Evolutionary conservation across 1,140 invertebrate genomes (phyloP), one percentile per base, ranked within the genome.

Genomic region (Eurosta solidaginis): DNA sequence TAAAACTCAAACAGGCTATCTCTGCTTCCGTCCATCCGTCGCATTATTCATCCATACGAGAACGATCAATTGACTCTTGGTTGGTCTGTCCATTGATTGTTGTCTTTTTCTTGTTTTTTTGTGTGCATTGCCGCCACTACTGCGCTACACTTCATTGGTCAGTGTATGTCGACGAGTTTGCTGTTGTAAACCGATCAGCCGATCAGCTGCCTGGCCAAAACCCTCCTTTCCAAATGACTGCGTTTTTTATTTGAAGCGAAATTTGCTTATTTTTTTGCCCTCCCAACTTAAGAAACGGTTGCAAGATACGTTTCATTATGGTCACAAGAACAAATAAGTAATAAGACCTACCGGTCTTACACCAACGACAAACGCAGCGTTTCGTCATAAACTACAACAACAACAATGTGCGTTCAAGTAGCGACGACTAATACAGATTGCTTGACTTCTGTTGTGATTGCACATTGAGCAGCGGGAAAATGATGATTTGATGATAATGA

Each of bases 311-410:
- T 54, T 76, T 76, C 75, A 76, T 76, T 76, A 76, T 42, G 49
- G 49, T 5, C 75, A 54, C 75, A 52, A 78, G 63, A 78, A 74
- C 77, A 78, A 78, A 78, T 78, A 78, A 78, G 77, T 50, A 74
- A 78, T 78, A 49, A 49, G 77, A 74, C 75, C 77, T 78, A 49
- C 77, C 45, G 77, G 77, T 78, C 59, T 78, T 78, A 78, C 77
- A 78, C 77, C 52, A 42, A 68, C 40, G 29, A 49, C 74, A 75
- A 74, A 45, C 74, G 49, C 49, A 36, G 49, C 22, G n/a, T 10
- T 25, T 10, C 47, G 27, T 12, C 75, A 49, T 10, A 47, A 12
- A 20, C 50, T 33, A 54, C 36, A 33, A 10, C 52, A 59, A 59
- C 25, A 59, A 17, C 54, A 36, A 2, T 36, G 14, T 59, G 54